Evolutionary conservation across 2,113 vertebrate genomes (phyloP).

Genomic region (Eclectus roratus): DNA sequence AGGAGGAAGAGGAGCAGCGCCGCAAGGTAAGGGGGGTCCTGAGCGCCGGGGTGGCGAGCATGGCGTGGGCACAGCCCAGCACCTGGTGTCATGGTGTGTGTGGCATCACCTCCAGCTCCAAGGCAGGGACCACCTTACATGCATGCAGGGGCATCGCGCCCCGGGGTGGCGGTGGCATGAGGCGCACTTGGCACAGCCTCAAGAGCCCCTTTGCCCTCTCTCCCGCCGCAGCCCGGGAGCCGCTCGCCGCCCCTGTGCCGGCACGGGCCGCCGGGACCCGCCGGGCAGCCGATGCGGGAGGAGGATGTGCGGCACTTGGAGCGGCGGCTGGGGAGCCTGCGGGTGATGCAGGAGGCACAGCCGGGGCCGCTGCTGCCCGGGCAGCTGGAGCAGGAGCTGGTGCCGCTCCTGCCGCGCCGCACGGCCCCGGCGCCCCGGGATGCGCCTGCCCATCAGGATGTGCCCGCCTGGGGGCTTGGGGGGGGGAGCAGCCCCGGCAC

Average conservation of each 20-base stretch:
- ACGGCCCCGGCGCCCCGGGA: constrained; percentile 71
- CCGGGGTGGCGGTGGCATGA: not conserved
- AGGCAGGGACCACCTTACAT: not conserved
- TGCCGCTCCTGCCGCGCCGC: constrained; percentile 81
- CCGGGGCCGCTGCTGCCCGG: constrained; percentile 84
- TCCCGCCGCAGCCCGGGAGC: constrained; percentile 77
- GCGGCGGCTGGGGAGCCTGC: constrained; percentile 94
- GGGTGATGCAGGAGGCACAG: constrained; percentile 89
- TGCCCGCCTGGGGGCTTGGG: constrained; percentile 78
- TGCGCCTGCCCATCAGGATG: constrained; percentile 71
- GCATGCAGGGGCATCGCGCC: not conserved
- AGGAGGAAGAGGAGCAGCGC: constrained; percentile 92
- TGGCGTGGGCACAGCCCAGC: not conserved
- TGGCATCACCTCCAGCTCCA: not conserved
- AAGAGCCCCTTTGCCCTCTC: constrained; percentile 77
- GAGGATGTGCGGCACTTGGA: constrained; percentile 88
- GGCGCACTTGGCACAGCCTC: not conserved
- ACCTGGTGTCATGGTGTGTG: not conserved
- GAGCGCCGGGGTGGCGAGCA: not conserved
- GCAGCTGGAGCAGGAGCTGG: constrained; percentile 83
- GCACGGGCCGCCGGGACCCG: constrained; percentile 86
- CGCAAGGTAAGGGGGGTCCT: constrained; percentile 82
- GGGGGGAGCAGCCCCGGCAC: not conserved
- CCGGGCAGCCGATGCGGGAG: constrained; percentile 91
- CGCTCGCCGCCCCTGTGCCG: constrained; percentile 82